Evolutionary conservation across 2,888 invertebrate genomes (phyloP).

Genomic region (Carpatolechia fugitivella): DNA sequence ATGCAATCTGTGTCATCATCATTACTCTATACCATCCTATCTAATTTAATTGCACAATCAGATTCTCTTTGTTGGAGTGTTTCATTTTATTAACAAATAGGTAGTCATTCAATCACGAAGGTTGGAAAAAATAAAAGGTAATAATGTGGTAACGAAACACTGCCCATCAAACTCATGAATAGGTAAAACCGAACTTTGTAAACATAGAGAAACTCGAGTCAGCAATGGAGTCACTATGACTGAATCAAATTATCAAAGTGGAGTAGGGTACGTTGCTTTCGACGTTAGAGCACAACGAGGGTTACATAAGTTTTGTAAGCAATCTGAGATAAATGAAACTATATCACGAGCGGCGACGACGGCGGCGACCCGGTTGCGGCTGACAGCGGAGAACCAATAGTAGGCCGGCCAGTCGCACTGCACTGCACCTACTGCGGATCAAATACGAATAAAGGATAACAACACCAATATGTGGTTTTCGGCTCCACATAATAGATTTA

Average conservation of each 20-base stretch:
- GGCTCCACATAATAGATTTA: not conserved
- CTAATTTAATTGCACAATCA: not conserved
- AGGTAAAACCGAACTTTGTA: too few relatives aligned
- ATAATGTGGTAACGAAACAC: too few relatives aligned
- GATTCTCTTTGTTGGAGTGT: not conserved
- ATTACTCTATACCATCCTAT: slow-evolving; percentile 18
- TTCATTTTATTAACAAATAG: not conserved
- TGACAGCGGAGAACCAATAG: slow-evolving; percentile 16
- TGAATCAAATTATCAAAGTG: not conserved
- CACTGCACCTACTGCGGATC: not conserved
- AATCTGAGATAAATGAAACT: slow-evolving; percentile 18
- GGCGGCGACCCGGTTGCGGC: slow-evolving; percentile 27
- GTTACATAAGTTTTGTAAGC: slow-evolving; percentile 16
- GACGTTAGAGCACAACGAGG: not conserved
- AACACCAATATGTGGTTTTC: slow-evolving; percentile 5
- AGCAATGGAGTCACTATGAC: not conserved
- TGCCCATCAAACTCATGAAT: too few relatives aligned
- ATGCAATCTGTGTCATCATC: slow-evolving; percentile 37
- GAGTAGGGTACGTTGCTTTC: slow-evolving; percentile 4
- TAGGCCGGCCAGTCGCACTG: not conserved
- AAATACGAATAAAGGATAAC: not conserved
- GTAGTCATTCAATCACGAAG: not conserved
- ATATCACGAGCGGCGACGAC: slow-evolving; percentile 21
- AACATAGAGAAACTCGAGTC: not conserved
- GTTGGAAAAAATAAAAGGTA: too few relatives aligned